Evolutionary conservation across 2,888 invertebrate species (phyloP), one percentile per base, ranked within the genome.

Genomic region (Stramonita haemastoma): DNA sequence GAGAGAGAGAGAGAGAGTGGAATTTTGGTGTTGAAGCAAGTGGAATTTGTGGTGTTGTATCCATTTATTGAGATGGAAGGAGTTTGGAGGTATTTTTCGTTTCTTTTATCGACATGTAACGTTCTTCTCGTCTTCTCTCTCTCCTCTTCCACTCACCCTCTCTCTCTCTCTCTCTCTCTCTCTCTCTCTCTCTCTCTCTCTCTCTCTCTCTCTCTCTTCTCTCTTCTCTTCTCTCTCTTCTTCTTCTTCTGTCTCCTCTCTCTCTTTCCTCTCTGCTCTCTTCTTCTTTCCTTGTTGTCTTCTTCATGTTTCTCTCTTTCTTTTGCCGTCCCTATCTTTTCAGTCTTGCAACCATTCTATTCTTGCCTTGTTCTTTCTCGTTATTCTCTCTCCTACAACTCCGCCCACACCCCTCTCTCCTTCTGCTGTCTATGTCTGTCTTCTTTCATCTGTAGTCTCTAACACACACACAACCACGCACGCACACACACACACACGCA

Each of bases 401-500:
- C 19, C n/a, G n/a, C n/a, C n/a, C n/a, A n/a, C n/a, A n/a, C n/a
- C 60, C 19, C 60, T 60, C 19, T 60, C 60, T 60, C 19, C 60
- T 60, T 60, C 19, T 19, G 11, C 60, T 60, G 60, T 60, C 60
- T 60, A 15, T 19, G 11, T 60, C 19, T 60, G 13, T 60, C 60
- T 60, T 60, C 19, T 60, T 19, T 60, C 60, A 15, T 60, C 60
- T 60, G 13, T 19, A 11, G 13, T 60, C 60, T 60, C 60, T 60
- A 15, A 19, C 73, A 19, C 73, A 19, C 73, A 19, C 73, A 19
- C 73, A 19, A 15, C 6, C 73, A 73, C 73, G 26, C 73, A 73
- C 73, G 26, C 73, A 73, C 73, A 73, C 73, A 73, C 73, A 73
- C 73, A 73, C 73, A 73, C 73, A 73, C 73, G 26, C 73, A 73